A percentile compares a stretch with the other conserved stretches of the same genome.
Evolutionary conservation across 1,140 invertebrate species (phyloP).

Genomic region (Drosophila erecta): DNA sequence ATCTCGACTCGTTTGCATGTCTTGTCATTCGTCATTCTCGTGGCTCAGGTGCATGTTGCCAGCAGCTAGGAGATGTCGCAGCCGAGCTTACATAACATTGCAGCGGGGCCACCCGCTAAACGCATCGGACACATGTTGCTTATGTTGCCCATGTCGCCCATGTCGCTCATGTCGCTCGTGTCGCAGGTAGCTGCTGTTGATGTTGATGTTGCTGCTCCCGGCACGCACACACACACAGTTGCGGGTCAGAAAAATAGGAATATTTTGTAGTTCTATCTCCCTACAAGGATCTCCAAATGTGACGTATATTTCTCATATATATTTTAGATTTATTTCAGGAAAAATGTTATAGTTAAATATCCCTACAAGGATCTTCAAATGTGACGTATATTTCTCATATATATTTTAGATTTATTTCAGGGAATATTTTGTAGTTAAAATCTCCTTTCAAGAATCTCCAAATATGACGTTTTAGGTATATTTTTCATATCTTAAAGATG

Average conservation of each 20-base stretch:
- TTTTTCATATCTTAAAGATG: too few species aligned
- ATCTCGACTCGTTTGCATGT: constrained; percentile 65
- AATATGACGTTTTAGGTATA: too few species aligned
- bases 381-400: too few species aligned
- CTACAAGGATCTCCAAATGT: too few species aligned
- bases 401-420: too few species aligned
- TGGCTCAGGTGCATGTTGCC: constrained; percentile 66
- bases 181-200: constrained; percentile 4
- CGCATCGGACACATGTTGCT: constrained; percentile 68
- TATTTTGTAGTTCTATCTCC: background rate
- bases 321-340: background rate
- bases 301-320: too few species aligned
- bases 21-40: constrained; percentile 77
- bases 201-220: constrained; percentile 50
- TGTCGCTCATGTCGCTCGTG: constrained; percentile 43
- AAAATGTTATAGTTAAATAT: too few species aligned
- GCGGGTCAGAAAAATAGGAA: constrained; percentile 4
- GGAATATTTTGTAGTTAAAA: too few species aligned
- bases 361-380: too few species aligned
- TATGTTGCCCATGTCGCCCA: constrained; percentile 46
- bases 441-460: too few species aligned
- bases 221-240: constrained; percentile 48
- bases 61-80: constrained; percentile 80
- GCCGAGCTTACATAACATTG: constrained; percentile 40
- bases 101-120: constrained; percentile 70